Conservation (phyloP, 2,797 vertebrate species). For the Notoglanidium macrostoma region DNA sequence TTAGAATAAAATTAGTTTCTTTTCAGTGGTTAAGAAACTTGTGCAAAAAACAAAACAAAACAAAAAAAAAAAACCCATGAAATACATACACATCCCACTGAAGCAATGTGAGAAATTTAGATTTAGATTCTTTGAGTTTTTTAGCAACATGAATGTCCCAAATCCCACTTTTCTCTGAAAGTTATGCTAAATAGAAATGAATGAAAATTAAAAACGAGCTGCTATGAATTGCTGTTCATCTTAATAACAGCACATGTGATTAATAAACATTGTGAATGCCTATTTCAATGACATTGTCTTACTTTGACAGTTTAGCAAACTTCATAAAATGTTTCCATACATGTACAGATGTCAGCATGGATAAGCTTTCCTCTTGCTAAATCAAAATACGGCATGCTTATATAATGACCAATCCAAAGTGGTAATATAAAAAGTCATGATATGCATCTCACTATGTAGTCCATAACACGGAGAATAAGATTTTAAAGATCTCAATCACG, state of each 20-base stretch:
- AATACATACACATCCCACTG: background rate
- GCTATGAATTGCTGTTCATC: background rate
- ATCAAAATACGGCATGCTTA: background rate
- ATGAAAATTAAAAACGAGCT: background rate
- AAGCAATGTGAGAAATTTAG: background rate
- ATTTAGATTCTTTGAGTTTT: background rate
- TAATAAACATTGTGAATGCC: background rate
- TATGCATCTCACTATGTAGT: background rate
- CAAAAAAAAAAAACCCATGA: background rate
- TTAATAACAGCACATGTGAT: background rate
- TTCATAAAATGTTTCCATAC: background rate
- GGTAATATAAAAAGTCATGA: background rate
- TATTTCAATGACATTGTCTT: background rate
- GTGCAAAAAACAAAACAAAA: background rate
- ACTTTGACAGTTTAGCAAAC: background rate
- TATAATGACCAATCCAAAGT: background rate
- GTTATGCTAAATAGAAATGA: background rate
- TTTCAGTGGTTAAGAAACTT: background rate
- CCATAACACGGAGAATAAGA: background rate
- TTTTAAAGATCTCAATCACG: background rate
- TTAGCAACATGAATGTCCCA: background rate
- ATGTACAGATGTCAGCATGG: background rate
- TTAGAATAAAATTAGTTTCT: slow-evolving; percentile 45
- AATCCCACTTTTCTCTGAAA: background rate
- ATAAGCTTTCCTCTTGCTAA: background rate